A percentile compares a stretch with the other conserved stretches of the same genome.
phyloP scores from a whole-genome alignment of 1,140 invertebrate genomes.

The Coptotermes formosanus region DNA sequence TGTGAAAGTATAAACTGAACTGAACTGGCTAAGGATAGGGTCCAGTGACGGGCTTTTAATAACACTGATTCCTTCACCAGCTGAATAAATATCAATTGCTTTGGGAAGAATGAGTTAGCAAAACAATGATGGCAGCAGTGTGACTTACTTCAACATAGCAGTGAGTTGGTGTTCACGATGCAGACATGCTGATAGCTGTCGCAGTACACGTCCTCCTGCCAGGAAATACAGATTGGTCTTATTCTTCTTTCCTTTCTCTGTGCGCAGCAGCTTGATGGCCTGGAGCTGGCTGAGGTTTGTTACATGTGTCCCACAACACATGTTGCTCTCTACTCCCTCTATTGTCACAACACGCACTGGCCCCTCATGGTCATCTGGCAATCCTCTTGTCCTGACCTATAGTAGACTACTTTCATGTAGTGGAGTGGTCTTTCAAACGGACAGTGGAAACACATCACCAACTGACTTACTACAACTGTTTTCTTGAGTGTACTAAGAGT shows the following conservation, averaged over 20 bases:
- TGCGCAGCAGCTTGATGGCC: slow-evolving; percentile 63
- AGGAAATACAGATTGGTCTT: slow-evolving; percentile 71
- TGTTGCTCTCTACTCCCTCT: slow-evolving; percentile 68
- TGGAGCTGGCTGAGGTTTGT: slow-evolving; percentile 75
- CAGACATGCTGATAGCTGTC: slow-evolving; percentile 58
- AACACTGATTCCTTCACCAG: too few species aligned
- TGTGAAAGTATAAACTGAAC: too few species aligned
- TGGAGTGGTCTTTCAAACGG: too few species aligned
- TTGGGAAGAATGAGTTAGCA: too few species aligned
- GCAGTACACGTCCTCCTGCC: slow-evolving; percentile 65
- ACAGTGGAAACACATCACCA: too few species aligned
- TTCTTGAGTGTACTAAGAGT: too few species aligned
- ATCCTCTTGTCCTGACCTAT: slow-evolving; percentile 60
- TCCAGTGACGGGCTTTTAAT: too few species aligned
- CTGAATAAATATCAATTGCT: too few species aligned
- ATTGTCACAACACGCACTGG: slow-evolving; percentile 72
- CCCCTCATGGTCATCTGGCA: slow-evolving; percentile 74
- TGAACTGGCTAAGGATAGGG: too few species aligned
- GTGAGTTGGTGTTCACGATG: slow-evolving; percentile 67
- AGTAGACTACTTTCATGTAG: not conserved
- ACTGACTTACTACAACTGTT: too few species aligned
- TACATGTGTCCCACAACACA: slow-evolving; percentile 87
- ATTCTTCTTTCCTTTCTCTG: slow-evolving; percentile 71
- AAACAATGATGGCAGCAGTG: slow-evolving; percentile 23
- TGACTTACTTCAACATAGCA: slow-evolving; percentile 61